Evolutionary conservation across 2,797 vertebrate genomes (phyloP), one percentile per base, ranked within the genome.

Genomic region (Cygnus olor): DNA sequence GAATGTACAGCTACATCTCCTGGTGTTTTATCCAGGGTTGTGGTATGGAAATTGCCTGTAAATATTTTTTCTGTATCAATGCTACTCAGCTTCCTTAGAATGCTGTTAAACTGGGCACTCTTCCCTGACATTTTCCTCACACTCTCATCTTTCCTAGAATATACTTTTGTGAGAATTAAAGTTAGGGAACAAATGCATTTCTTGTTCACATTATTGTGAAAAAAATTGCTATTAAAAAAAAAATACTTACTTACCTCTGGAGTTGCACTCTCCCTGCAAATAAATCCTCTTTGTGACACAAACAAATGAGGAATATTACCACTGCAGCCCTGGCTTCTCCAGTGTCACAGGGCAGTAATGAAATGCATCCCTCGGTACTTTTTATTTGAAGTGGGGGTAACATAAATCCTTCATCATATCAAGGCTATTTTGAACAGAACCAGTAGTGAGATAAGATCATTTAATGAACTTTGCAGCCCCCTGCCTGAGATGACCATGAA

Each of bases 391-490:
- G 97, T 95, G 83, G 90, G 74, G 91, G 94, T 96, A 96, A 97
- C 94, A 97, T 97, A 98, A 97, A 98, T 97, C 97, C 95, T 97
- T 97, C 90, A 95, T 96, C 93, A 32, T 96, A 95, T 96, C 97
- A 97, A 97, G 95, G 96, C 98, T 97, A 97, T 98, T 97, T 97
- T 97, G 97, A 97, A 95, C 93, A 96, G 97, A 97, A 96, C 95
- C 96, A 96, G 95, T 90, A 97, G 94, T 0, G 68, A 95, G 96
- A 97, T 97, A 96, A 97, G 96, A 97, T 97, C 97, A 97, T 97
- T 98, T 97, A 96, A 97, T 97, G 97, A 97, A 97, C 97, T 97
- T 97, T 97, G 95, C 96, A 97, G 97, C 89, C 96, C 96, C 96
- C 96, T 97, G 95, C 96, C 96, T 97, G 96, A 97, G 95, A 97